phyloP scores from a whole-genome alignment of 2,888 invertebrate species.

The Hirtodrosophila histrioides region DNA sequence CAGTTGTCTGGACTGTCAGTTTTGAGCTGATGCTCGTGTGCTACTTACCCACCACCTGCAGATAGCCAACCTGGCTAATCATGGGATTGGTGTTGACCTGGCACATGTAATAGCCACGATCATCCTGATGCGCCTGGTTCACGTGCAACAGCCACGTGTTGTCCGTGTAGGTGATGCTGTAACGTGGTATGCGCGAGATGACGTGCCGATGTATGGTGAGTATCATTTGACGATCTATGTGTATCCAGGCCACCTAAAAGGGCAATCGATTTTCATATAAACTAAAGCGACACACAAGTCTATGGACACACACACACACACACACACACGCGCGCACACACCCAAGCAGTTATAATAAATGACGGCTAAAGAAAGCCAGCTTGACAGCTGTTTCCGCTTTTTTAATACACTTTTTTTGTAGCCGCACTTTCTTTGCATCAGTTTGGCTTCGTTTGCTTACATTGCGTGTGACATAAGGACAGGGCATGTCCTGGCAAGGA shows the following conservation, averaged over 20 bases:
- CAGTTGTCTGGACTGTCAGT: not conserved
- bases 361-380: constrained; percentile 55
- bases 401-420: constrained; percentile 73
- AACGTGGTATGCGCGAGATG: constrained; percentile 94
- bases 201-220: constrained; percentile 96
- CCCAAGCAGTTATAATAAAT: constrained; percentile 62
- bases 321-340: constrained; percentile 14
- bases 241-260: constrained; percentile 95
- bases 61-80: constrained; percentile 97
- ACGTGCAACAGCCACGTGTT: constrained; percentile 96
- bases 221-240: constrained; percentile 97
- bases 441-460: constrained; percentile 57
- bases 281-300: constrained; percentile 4
- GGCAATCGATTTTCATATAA: constrained; percentile 18
- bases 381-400: constrained; percentile 79
- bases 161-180: constrained; percentile 95
- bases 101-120: constrained; percentile 90
- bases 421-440: constrained; percentile 46
- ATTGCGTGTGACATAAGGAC: constrained; percentile 61
- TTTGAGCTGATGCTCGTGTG: not conserved
- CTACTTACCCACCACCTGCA: constrained; percentile 95
- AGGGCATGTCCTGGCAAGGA: constrained; percentile 55
- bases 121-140: constrained; percentile 95
- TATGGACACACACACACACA: constrained; percentile 13
- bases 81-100: constrained; percentile 94